These are phyloP conservation scores for Squalus acanthias DNA, from an alignment of 2,797 vertebrate species.

Conservation along the genomic window DNA sequence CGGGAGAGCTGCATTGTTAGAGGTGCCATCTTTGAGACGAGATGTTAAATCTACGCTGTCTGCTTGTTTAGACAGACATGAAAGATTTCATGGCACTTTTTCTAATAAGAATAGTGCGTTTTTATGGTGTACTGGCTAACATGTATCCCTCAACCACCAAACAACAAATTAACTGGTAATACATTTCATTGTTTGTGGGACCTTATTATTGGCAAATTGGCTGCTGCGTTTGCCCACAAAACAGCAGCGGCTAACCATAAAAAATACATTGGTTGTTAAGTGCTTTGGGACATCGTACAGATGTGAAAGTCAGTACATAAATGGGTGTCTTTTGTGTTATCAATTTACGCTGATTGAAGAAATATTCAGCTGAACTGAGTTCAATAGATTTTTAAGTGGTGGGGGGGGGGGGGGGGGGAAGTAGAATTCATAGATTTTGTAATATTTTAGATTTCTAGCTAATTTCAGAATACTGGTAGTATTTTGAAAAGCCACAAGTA, in stretches of 20 bases:
- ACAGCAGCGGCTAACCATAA: neutral
- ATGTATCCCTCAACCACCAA: neutral
- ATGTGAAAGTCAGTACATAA: too few species aligned
- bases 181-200: neutral
- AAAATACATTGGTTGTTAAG: neutral
- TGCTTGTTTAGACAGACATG: neutral
- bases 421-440: neutral
- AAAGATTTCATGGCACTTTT: neutral
- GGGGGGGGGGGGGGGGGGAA: neutral
- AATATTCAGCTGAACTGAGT: neutral
- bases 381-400: neutral
- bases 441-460: neutral
- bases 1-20: neutral
- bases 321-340: too few species aligned
- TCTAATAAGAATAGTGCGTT: neutral
- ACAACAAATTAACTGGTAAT: neutral
- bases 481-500: neutral
- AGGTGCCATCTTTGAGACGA: neutral
- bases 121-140: neutral
- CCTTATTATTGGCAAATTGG: neutral
- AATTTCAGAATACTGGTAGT: conserved; percentile 11
- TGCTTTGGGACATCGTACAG: neutral
- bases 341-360: neutral
- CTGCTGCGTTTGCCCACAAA: neutral
- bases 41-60: neutral